Conservation (phyloP, 2,888 invertebrate genomes). For the Neoascia interrupta region DNA sequence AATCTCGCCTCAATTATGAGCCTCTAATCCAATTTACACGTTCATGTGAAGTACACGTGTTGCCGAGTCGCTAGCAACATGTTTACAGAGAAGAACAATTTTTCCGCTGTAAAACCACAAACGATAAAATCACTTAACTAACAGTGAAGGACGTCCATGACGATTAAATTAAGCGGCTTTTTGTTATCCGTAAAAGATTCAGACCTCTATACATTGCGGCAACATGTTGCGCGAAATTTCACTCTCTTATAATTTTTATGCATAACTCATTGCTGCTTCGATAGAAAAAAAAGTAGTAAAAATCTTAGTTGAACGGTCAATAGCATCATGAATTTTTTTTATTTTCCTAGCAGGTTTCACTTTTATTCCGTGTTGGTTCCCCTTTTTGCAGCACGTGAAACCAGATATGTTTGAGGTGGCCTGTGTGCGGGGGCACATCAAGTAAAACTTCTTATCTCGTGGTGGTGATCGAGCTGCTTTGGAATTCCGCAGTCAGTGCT, state of each 20-base stretch:
- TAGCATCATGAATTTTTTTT: conserved; percentile 55
- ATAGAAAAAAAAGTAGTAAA: conserved; percentile 12
- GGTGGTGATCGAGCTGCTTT: conserved; percentile 8
- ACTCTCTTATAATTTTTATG: conserved; percentile 21
- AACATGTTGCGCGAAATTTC: conserved; percentile 39
- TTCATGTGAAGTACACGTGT: conserved; percentile 24
- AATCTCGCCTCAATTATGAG: conserved; percentile 8
- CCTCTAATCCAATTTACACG: conserved; percentile 8
- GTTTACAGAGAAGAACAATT: neutral
- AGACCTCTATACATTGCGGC: neutral
- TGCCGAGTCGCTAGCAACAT: conserved; percentile 21
- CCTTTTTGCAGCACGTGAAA: neutral
- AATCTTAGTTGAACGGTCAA: conserved; percentile 49
- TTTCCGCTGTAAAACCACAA: neutral
- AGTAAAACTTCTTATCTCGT: conserved; percentile 21
- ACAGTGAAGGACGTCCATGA: neutral
- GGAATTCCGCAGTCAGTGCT: conserved; percentile 16
- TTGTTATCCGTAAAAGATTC: neutral
- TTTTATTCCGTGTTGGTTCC: too few relatives aligned
- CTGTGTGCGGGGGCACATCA: neutral
- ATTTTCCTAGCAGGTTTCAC: conserved; percentile 47
- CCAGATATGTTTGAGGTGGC: neutral
- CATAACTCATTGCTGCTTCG: conserved; percentile 8
- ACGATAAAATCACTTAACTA: neutral
- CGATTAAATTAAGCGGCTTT: neutral